Conservation (phyloP, 35 echinoderm and acorn worm genomes). For the Lytechinus variegatus region DNA sequence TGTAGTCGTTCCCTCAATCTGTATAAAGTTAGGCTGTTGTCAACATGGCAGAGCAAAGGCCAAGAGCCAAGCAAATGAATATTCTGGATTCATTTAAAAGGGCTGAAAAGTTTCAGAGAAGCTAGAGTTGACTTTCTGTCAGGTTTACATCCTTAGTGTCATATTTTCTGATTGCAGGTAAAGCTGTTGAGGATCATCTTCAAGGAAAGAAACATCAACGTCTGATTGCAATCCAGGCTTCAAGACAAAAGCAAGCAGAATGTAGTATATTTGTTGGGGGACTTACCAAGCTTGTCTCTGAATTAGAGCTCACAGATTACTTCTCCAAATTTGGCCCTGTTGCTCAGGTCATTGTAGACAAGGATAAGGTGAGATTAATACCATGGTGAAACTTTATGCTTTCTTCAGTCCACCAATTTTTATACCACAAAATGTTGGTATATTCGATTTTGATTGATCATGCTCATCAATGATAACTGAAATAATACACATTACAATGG, state of each 20-base stretch:
- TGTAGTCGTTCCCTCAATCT: no score
- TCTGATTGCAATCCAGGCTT: constrained; percentile 61
- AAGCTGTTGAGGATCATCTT: constrained; percentile 87
- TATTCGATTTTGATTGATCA: not conserved
- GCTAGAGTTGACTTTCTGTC: no score
- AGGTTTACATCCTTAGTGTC: no score
- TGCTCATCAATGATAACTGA: no score
- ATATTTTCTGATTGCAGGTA: constrained; percentile 62
- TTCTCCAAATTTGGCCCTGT: constrained; percentile 84
- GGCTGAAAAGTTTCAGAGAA: no score
- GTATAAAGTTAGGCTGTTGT: no score
- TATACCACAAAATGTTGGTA: no score
- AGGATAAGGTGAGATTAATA: constrained; percentile 77
- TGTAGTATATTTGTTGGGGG: constrained; percentile 90
- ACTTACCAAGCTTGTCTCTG: constrained; percentile 70
- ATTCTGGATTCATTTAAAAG: no score
- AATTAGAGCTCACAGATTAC: constrained; percentile 78
- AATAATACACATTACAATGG: no score
- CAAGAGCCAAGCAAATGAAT: no score
- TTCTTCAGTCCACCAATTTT: no score
- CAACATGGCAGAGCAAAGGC: no score
- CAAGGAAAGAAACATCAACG: constrained; percentile 89
- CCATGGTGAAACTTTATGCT: not conserved
- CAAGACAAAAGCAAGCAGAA: constrained; percentile 74
- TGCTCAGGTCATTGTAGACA: constrained; percentile 82